These are phyloP conservation scores for Marmota monax DNA, from an alignment of 2,113 vertebrate genomes.

Conservation along the genomic window DNA sequence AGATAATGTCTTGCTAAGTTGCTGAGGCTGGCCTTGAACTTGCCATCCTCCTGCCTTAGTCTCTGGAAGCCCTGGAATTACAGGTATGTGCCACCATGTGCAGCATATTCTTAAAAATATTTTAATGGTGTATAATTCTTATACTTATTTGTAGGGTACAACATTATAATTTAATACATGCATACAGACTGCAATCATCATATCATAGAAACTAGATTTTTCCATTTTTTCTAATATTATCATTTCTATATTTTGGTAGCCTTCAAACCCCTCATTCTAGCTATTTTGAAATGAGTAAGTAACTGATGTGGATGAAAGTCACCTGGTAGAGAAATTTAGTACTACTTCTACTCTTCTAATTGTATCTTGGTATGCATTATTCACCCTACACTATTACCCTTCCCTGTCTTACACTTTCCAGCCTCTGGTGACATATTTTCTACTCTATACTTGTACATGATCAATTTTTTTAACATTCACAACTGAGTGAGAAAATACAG, in stretches of 20 bases:
- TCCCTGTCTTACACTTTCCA: not conserved
- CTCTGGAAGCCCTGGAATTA: no score
- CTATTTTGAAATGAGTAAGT: not conserved
- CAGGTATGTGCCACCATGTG: no score
- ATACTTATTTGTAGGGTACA: not conserved
- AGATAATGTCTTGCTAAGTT: no score
- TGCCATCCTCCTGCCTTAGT: no score
- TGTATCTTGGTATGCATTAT: not conserved
- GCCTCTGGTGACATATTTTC: not conserved
- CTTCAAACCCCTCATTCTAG: not conserved
- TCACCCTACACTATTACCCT: not conserved
- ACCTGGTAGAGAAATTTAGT: not conserved
- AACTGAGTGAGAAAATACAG: not conserved
- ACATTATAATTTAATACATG: not conserved
- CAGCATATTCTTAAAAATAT: no score
- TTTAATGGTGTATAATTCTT: not conserved
- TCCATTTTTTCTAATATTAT: not conserved
- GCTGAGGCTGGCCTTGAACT: no score
- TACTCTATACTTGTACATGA: not conserved
- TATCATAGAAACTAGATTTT: not conserved
- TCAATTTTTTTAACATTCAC: not conserved
- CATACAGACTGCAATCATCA: not conserved
- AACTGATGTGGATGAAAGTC: not conserved
- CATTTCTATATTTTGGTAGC: not conserved
- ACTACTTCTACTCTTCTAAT: not conserved